Evolutionary conservation across 1,140 invertebrate species (phyloP).

Genomic region (Triops cancriformis): DNA sequence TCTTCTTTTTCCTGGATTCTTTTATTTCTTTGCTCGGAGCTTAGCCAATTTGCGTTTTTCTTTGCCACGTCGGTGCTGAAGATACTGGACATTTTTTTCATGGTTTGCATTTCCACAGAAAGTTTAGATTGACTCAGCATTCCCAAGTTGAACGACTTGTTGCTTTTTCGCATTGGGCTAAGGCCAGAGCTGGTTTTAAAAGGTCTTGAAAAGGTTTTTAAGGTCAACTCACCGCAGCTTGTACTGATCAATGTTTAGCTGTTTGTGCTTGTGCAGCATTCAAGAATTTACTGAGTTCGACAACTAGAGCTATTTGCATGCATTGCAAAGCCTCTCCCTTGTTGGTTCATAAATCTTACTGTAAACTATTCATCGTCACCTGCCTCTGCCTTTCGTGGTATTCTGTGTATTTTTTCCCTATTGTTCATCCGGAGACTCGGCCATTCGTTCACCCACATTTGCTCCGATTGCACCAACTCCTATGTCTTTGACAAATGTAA

Average conservation of each 20-base stretch:
- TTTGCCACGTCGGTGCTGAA: no score
- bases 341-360: not conserved
- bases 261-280: not conserved
- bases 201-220: not conserved
- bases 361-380: not conserved
- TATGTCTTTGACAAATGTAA: not conserved
- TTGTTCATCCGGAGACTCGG: not conserved
- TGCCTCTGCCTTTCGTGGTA: not conserved
- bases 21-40: not conserved
- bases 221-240: not conserved
- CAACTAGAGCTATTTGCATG: not conserved
- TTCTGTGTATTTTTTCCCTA: not conserved
- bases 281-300: not conserved
- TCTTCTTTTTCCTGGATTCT: not conserved
- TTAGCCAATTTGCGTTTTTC: no score
- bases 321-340: not conserved
- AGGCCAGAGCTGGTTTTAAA: not conserved
- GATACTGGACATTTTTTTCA: no score
- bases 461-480: no score
- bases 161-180: not conserved
- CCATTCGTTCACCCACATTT: no score
- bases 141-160: no score
- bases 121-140: no score
- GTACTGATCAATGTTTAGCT: not conserved
- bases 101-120: no score